Evolutionary conservation across 1,140 invertebrate species (phyloP), one percentile per base, ranked within the genome.

Genomic region (Branchinecta lindahli): DNA sequence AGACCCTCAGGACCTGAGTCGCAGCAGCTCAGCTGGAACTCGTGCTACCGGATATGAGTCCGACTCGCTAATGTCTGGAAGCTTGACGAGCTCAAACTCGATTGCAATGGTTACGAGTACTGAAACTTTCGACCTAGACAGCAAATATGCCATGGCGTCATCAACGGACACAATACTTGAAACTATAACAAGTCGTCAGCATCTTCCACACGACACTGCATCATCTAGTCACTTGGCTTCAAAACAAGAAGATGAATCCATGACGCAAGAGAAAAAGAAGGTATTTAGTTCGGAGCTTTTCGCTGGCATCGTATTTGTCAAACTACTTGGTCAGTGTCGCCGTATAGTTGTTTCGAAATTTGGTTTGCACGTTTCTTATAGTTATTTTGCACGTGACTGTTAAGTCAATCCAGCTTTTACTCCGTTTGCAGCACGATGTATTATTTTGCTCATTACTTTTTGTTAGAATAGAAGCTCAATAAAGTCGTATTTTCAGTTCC

Each of bases 1-100:
- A 61, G 71, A 72, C 12, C 66, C 70, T 12, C 61, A 68, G 44
- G 67, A 71, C 21, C n/a, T 20, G 15, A 69, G 47, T 9, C 68
- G 47, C 7, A 85, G 86, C 0, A 88, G 86, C 74, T 89, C 88
- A 3, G 87, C 87, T 15, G 88, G 87, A 0, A 90, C 88, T 0
- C 84, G 88, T 75, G 88, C 88, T 18, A 90, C 88, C n/a, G 90
- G 88, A 75, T 88, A 87, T 75, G 88, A 90, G 77, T 87, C 86
- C 0, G 88, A 90, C 75, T 90, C 88, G 0, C 83, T 88, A 20
- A 89, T 89, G 85, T 90, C 88, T 7, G 87, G 87, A 18, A 90
- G 88, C 78, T 83, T 90, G 61, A 89, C 88, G 45, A 89, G 88
- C 78, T 86, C 84, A 74, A 86, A 86, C 71, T 87, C 86, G 66